Evolutionary conservation across 1,140 invertebrate species (phyloP).

Genomic region (Philopotamus ludificatus): DNA sequence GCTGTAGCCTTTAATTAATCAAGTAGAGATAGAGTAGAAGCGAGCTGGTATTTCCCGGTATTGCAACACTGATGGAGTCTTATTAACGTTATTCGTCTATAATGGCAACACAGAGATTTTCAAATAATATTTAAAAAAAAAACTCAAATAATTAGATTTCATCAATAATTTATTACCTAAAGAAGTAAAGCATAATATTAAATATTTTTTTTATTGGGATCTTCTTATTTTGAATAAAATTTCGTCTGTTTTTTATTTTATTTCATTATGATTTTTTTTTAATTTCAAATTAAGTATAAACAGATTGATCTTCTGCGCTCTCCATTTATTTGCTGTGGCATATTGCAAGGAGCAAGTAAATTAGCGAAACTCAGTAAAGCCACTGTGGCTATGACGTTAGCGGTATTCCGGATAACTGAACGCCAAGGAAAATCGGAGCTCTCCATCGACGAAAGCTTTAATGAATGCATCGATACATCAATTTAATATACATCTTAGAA

Average conservation of each 20-base stretch:
- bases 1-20: constrained; percentile 31
- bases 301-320: too few relatives aligned
- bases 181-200: too few relatives aligned
- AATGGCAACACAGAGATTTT: too few relatives aligned
- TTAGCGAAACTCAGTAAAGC: constrained; percentile 26
- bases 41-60: constrained; percentile 16
- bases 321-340: not conserved
- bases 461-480: not conserved
- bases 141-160: too few relatives aligned
- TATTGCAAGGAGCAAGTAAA: constrained; percentile 23
- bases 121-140: too few relatives aligned
- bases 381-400: constrained; percentile 15
- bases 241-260: too few relatives aligned
- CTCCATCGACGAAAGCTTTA: constrained; percentile 10
- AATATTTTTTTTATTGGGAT: too few relatives aligned
- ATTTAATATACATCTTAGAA: not conserved
- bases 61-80: constrained; percentile 24
- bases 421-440: constrained; percentile 9
- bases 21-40: constrained; percentile 29
- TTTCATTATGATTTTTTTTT: too few relatives aligned
- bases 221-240: too few relatives aligned
- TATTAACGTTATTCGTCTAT: constrained; percentile 34
- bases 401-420: constrained; percentile 27
- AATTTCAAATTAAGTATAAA: too few relatives aligned
- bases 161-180: too few relatives aligned